phyloP scores from a whole-genome alignment of 2,797 vertebrate species.

The Cetoscarus ocellatus region DNA sequence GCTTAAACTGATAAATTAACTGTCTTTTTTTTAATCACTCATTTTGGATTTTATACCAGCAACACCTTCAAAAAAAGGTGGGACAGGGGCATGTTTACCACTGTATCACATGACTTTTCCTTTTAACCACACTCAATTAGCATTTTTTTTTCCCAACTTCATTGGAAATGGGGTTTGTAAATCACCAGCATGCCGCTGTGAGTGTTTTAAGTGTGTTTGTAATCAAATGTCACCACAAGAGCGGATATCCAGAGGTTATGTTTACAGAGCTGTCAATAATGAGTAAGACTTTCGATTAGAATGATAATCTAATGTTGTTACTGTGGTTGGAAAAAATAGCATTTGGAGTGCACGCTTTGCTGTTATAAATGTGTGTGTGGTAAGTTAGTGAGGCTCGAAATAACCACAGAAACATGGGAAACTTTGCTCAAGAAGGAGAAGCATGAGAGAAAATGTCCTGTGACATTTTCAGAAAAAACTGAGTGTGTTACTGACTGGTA shows the following conservation, averaged over 20 bases:
- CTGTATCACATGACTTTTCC: no score
- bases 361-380: slow-evolving; percentile 14
- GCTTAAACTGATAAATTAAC: no score
- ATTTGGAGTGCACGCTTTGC: not conserved
- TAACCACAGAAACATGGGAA: slow-evolving; percentile 35
- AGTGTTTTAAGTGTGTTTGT: slow-evolving; percentile 9
- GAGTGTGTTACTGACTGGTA: not conserved
- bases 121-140: no score
- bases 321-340: slow-evolving; percentile 15
- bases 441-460: slow-evolving; percentile 34
- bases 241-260: slow-evolving; percentile 16
- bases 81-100: no score
- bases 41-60: no score
- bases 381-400: slow-evolving; percentile 29
- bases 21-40: no score
- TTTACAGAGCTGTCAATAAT: slow-evolving; percentile 24
- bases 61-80: no score
- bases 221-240: slow-evolving; percentile 31
- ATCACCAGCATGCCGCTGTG: not conserved
- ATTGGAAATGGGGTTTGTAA: no score
- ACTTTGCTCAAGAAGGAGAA: slow-evolving; percentile 15
- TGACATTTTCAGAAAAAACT: slow-evolving; percentile 16
- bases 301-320: slow-evolving; percentile 26
- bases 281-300: slow-evolving; percentile 9
- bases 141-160: no score